Base-by-base conservation (phyloP, 2,797 vertebrate species). In the Lycodopsis pacificus region DNA sequence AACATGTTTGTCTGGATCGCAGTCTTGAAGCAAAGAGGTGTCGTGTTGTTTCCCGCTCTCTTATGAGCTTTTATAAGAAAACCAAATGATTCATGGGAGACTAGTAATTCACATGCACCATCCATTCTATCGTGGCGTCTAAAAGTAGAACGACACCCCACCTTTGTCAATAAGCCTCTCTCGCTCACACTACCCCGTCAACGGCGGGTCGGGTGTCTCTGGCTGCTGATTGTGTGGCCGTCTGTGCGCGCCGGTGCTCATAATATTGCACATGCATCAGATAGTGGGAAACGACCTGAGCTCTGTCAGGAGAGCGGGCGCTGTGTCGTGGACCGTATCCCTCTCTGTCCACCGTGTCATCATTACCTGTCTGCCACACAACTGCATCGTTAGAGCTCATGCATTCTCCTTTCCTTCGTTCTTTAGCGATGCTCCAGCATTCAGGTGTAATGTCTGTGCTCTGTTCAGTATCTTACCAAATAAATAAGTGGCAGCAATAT, bases 1-100 rank as follows among this genome's bases (percentile, higher is more conserved):
- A 93, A 94, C 89, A 91, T 90, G 89, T 91, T 92, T 93, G 90
- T 89, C 80, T 87, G 84, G 77, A 82, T 80, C 65, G 44, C 78
- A 74, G 84, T 79, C 88, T 89, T 22, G 40, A 69, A 86, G 86
- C 61, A 32, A 83, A 64, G 64, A 86, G 79, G 83, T 86, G 86
- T 91, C 90, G 77, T 86, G 89, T 92, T 87, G 69, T 84, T 74
- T 86, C 71, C 59, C 53, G 78, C 82, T 86, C 81, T 86, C 76
- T 79, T 78, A 73, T 76, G 66, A 8, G 67, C 67, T 84, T 88
- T 91, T 88, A 89, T 88, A 88, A 92, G 89, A 92, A 93, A 89
- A 83, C 70, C 77, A 84, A 85, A 85, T 93, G 89, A 94, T 92
- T 95, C 91, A 94, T 86, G 76, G 79, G 73, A 82, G 84, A 84